Conservation (phyloP, 2,888 invertebrate species). For the Leistus spinibarbis region DNA sequence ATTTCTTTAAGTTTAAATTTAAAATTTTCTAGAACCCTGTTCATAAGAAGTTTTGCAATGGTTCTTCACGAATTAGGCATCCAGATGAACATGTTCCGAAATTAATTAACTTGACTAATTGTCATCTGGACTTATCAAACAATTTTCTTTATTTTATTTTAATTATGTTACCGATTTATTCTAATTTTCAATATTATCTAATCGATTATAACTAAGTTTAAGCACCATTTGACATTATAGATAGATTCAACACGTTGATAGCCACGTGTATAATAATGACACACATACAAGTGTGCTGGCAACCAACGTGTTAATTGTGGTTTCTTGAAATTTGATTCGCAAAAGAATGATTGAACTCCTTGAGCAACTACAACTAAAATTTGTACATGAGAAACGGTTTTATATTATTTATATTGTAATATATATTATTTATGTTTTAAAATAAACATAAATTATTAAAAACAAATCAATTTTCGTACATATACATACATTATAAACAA, state of each 20-base stretch:
- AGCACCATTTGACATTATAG: slow-evolving; percentile 39
- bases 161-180: slow-evolving; percentile 25
- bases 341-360: neutral
- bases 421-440: neutral
- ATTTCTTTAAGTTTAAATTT: slow-evolving; percentile 2
- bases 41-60: slow-evolving; percentile 15
- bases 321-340: neutral
- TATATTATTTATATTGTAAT: neutral
- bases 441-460: neutral
- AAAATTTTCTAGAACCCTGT: slow-evolving; percentile 32
- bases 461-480: slow-evolving; percentile 20
- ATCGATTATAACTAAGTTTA: slow-evolving; percentile 32
- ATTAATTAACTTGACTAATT: slow-evolving; percentile 22
- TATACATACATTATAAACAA: neutral
- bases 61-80: slow-evolving; percentile 27
- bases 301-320: neutral
- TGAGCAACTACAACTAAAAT: slow-evolving; percentile 31
- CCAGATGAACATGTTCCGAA: slow-evolving; percentile 23
- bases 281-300: neutral
- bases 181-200: slow-evolving; percentile 28
- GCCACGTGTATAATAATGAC: neutral
- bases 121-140: slow-evolving; percentile 22
- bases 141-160: neutral
- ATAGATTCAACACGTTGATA: neutral
- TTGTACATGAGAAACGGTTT: slow-evolving; percentile 25